Conservation (phyloP, 2,797 vertebrate species). For the Harpagifer antarcticus region DNA sequence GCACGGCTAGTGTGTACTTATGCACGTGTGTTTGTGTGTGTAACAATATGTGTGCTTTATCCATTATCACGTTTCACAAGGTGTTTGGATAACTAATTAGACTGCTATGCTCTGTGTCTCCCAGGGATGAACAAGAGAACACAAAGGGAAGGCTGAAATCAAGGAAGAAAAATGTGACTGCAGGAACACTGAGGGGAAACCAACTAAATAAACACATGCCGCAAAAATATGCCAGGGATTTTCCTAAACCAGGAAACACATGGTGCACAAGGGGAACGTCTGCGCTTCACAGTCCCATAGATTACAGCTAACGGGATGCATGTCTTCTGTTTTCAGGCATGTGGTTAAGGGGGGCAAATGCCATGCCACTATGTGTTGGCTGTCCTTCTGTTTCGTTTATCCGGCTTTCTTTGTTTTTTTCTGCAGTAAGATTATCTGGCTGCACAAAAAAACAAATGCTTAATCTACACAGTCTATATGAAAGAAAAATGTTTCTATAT, state of each 20-base stretch:
- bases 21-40: background rate
- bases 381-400: slow-evolving; percentile 10
- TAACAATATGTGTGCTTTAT: slow-evolving; percentile 38
- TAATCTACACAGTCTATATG: background rate
- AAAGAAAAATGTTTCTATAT: background rate
- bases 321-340: slow-evolving; percentile 23
- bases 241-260: slow-evolving; percentile 60
- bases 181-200: slow-evolving; percentile 12
- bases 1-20: slow-evolving; percentile 1
- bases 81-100: slow-evolving; percentile 74
- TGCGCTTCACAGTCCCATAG: slow-evolving; percentile 38
- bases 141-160: slow-evolving; percentile 64
- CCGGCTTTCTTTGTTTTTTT: background rate
- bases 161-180: slow-evolving; percentile 44
- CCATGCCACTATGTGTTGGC: slow-evolving; percentile 8
- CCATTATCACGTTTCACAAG: slow-evolving; percentile 76
- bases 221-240: slow-evolving; percentile 64
- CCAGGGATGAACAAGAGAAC: slow-evolving; percentile 53
- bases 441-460: background rate
- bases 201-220: slow-evolving; percentile 47
- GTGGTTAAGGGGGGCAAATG: slow-evolving; percentile 10
- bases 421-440: background rate
- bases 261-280: slow-evolving; percentile 41
- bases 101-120: slow-evolving; percentile 58
- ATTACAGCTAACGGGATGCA: slow-evolving; percentile 39